Evolutionary conservation across 2,113 vertebrate genomes (phyloP), one percentile per base, ranked within the genome.

Genomic region (Polyodon spathula): DNA sequence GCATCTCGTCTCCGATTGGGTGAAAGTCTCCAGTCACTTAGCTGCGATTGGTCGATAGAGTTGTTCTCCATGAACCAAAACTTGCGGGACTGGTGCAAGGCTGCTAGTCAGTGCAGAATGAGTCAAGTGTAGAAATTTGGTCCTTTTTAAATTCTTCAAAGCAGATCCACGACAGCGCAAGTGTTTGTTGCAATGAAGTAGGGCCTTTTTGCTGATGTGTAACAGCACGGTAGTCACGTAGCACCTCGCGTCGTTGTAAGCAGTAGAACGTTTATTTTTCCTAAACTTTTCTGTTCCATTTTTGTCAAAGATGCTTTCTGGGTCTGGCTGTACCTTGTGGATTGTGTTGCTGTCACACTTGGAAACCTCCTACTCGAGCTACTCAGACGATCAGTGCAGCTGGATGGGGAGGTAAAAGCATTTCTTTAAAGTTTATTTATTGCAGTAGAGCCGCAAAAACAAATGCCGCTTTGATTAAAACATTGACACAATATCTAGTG

Each of bases 341-440:
- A 77, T 88, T 59, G 68, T 82, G 59, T 65, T 89, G 27, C 64
- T 77, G 4, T 63, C 68, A 50, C 9, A 70, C 69, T 68, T 85
- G 66, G 69, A 76, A 3, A 59, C 53, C 5, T 74, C 70, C 40
- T 60, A 61, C 54, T 72, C 86, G 3, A 84, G 76, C 58, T 88
- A 82, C 52, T 87, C 83, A 0, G 85, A 87, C 9, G 86, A 92
- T 55, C 85, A 89, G 63, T 95, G 93, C 80, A 86, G 84, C 75
- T 94, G 93, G 92, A 90, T 80, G 66, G 89, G 90, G 63, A 93
- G 93, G 92, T 88, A 85, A 69, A 81, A 77, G 53, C 1, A 12
- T 8, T 1, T 42, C 37, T 12, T 2, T 17, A 44, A 40, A 38
- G 27, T 27, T 27, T 27, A 27, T 27, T 27, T 27, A 27, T 27